Conservation (phyloP, 35 echinoderm and acorn worm genomes). For the Lytechinus variegatus region DNA sequence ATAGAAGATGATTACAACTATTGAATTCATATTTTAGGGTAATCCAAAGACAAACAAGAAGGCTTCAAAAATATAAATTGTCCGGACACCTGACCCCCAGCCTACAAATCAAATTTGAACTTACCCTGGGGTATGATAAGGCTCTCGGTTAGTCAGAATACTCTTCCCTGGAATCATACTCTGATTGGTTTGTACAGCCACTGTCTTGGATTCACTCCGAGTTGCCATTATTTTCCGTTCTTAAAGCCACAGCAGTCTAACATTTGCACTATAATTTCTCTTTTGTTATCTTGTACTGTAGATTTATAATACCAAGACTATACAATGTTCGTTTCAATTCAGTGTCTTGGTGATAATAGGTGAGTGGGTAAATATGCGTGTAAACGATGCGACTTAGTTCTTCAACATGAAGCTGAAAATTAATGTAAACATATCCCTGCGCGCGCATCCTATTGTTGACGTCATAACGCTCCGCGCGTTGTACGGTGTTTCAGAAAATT, state of each 20-base stretch:
- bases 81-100: too few species aligned
- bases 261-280: background rate
- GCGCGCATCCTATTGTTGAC: slow-evolving; percentile 38
- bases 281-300: background rate
- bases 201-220: slow-evolving; percentile 46
- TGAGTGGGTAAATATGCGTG: background rate
- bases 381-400: background rate
- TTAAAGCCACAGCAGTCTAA: background rate
- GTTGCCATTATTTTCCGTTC: slow-evolving; percentile 46
- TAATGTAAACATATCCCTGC: background rate
- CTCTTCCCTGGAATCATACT: slow-evolving; percentile 55
- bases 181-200: background rate
- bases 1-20: too few species aligned
- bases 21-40: too few species aligned
- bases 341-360: background rate
- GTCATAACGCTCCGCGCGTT: background rate
- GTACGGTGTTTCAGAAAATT: background rate
- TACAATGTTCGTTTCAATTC: background rate
- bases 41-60: too few species aligned
- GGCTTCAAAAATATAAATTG: too few species aligned
- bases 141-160: slow-evolving; percentile 90
- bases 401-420: background rate
- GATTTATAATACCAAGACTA: background rate
- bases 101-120: slow-evolving; percentile 10
- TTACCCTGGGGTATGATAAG: slow-evolving; percentile 98